A percentile compares a stretch with the other conserved stretches of the same genome.
Conservation (phyloP, 2,888 invertebrate species). For the Yponomeuta sedellus region DNA sequence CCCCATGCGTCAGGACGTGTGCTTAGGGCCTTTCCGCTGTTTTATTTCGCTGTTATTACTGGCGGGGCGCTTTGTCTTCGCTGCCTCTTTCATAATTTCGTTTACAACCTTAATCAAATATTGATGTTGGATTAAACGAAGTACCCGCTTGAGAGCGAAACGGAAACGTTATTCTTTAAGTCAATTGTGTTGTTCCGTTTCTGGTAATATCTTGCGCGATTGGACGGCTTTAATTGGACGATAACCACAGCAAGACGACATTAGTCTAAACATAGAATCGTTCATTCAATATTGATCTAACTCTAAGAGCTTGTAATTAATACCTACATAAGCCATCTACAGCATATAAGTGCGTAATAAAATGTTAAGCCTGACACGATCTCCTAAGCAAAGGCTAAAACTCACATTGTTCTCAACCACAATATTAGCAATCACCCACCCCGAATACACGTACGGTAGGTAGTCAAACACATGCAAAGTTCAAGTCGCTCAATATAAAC, state of each 20-base stretch:
- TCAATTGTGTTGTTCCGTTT: neutral
- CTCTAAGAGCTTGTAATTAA: too few species aligned
- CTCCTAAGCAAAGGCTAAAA: neutral
- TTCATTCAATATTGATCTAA: too few species aligned
- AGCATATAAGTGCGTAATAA: too few species aligned
- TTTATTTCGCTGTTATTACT: slow-evolving; percentile 68
- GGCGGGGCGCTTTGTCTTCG: slow-evolving; percentile 29
- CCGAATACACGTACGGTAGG: slow-evolving; percentile 12
- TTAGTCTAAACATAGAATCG: too few species aligned
- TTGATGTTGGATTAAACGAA: slow-evolving; percentile 7
- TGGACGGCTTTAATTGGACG: too few species aligned
- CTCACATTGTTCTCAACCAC: slow-evolving; percentile 15
- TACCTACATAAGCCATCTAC: too few species aligned
- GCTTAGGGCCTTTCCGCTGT: slow-evolving; percentile 39
- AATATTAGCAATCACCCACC: slow-evolving; percentile 23
- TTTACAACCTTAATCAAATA: slow-evolving; percentile 15
- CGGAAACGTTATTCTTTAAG: neutral
- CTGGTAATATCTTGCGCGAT: too few species aligned
- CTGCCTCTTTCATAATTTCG: slow-evolving; percentile 24
- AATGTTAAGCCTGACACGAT: too few species aligned
- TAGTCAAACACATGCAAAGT: slow-evolving; percentile 26
- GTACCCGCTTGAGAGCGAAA: neutral
- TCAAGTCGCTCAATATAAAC: slow-evolving; percentile 40
- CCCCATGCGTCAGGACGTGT: slow-evolving; percentile 61
- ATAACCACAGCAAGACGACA: too few species aligned